phyloP scores from a whole-genome alignment of 2,888 invertebrate species.

The Andrena haemorrhoa region DNA sequence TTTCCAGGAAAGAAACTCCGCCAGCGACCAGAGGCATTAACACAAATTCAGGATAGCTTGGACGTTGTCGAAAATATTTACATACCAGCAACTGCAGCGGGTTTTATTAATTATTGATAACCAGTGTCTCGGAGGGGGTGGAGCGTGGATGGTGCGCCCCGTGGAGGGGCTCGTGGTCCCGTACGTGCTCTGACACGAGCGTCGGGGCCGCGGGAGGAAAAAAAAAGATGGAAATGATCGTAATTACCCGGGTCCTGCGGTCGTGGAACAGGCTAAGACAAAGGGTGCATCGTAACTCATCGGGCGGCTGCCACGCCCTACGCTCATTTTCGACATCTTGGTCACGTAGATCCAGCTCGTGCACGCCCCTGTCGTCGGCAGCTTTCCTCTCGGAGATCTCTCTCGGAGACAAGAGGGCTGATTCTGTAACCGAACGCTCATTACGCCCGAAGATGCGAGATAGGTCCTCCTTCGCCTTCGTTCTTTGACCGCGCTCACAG shows the following conservation, averaged over 20 bases:
- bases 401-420: conserved; percentile 49
- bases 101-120: conserved; percentile 34
- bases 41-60: background rate
- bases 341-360: conserved; percentile 68
- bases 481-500: background rate
- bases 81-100: conserved; percentile 12
- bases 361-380: conserved; percentile 68
- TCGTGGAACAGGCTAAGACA: conserved; percentile 65
- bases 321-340: conserved; percentile 73
- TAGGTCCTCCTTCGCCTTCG: conserved; percentile 17
- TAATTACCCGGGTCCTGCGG: conserved; percentile 71
- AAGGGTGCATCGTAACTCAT: conserved; percentile 77
- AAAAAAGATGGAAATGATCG: conserved; percentile 63
- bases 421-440: conserved; percentile 65
- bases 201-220: conserved; percentile 4
- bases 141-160: conserved; percentile 29
- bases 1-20: background rate
- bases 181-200: conserved; percentile 14
- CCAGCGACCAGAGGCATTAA: background rate
- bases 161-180: conserved; percentile 16
- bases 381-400: conserved; percentile 60
- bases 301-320: conserved; percentile 75
- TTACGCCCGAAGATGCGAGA: conserved; percentile 59
- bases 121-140: conserved; percentile 35
- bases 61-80: conserved; percentile 7